A percentile compares a stretch with the other conserved stretches of the same genome.
These are phyloP conservation scores for Microcebus ravelobensis DNA, from an alignment of 2,113 vertebrate species.

Conservation along the genomic window DNA sequence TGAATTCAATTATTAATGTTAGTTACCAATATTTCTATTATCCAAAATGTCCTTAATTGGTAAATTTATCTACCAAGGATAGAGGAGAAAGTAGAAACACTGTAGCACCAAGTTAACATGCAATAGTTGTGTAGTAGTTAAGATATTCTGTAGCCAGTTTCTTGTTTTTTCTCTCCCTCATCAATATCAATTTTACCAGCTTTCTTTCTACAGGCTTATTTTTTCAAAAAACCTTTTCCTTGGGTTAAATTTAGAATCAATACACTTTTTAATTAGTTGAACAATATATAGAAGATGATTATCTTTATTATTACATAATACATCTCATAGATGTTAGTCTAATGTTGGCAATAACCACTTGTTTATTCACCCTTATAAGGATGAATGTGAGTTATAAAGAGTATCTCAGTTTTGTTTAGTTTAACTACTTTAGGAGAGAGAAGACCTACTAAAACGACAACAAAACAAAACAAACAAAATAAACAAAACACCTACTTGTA, in stretches of 20 bases:
- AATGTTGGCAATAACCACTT: slow-evolving; percentile 38
- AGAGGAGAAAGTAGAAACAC: slow-evolving; percentile 2
- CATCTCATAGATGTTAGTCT: background rate
- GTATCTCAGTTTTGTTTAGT: background rate
- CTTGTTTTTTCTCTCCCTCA: background rate
- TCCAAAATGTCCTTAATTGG: slow-evolving; percentile 38
- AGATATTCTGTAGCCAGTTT: background rate
- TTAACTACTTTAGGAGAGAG: background rate
- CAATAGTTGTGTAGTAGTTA: background rate
- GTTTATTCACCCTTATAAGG: slow-evolving; percentile 34
- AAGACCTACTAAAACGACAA: slow-evolving; percentile 40
- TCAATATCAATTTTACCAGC: slow-evolving; percentile 3
- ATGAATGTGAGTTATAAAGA: slow-evolving; percentile 28
- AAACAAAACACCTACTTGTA: slow-evolving; percentile 12
- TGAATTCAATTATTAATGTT: background rate
- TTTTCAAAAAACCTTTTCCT: background rate
- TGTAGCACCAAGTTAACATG: background rate
- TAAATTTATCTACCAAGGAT: slow-evolving; percentile 23
- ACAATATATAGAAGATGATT: slow-evolving; percentile 35
- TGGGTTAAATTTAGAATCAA: slow-evolving; percentile 42
- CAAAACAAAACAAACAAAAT: slow-evolving; percentile 58
- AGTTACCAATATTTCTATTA: slow-evolving; percentile 52
- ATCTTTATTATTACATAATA: slow-evolving; percentile 41
- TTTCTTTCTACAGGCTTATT: slow-evolving; percentile 11
- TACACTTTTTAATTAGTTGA: slow-evolving; percentile 21